Evolutionary conservation across 2,888 invertebrate species (phyloP), one percentile per base, ranked within the genome.

Genomic region (Nomada fucata): DNA sequence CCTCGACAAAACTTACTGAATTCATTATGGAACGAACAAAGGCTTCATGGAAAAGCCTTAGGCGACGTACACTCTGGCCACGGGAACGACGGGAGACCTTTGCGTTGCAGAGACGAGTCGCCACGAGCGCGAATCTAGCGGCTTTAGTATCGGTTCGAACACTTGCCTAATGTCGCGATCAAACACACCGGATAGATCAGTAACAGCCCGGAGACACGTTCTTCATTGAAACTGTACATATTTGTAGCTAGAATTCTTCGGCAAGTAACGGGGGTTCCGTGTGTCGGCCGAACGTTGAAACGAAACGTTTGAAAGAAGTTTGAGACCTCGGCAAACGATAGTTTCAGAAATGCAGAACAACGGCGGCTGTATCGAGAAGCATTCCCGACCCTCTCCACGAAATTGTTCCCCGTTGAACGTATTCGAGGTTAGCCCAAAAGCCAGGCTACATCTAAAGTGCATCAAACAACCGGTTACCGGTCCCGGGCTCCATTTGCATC

Each of bases 1-100:
- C 92, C 93, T 92, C 91, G 92, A 91, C 91, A 91, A 92, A 92
- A 92, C 92, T 93, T 92, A 89, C 91, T 91, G 93, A 93, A 93
- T 92, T 93, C 92, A 93, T 93, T 92, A 93, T 88, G 82, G 88
- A 85, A 85, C 89, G 92, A 92, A 92, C 92, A 92, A 92, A 92
- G 92, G 90, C 90, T 86, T 83, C 88, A 71, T 76, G 87, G 86
- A 84, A 86, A 87, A 88, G 91, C 92, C 90, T 90, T 90, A 79
- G 92, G 91, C 92, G 86, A 86, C 89, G 88, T 82, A 82, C 52
- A 76, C 79, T 87, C 57, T 47, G 74, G 74, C 50, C 81, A 55
- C 70, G 76, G 69, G 72, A 82, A 88, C 81, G 71, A 79, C 69
- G 82, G 72, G 26, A 20, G 69, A 69, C 57, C 50, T 71, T n/a